Conservation (phyloP, 1,140 invertebrate species). For the Brachionus asplanchnoidis region DNA sequence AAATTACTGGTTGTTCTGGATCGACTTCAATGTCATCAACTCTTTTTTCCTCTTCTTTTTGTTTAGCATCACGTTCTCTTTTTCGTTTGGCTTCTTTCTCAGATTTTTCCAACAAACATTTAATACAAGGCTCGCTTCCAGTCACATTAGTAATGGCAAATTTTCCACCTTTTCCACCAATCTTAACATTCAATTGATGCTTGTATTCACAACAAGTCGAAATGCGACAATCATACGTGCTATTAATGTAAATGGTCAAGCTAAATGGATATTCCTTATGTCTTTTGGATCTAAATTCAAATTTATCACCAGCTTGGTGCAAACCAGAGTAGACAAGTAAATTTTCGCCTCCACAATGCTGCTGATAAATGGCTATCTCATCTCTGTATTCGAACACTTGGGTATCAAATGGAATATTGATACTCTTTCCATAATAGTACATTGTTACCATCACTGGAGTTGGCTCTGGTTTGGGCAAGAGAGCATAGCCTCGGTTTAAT, state of each 20-base stretch:
- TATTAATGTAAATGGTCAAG: slow-evolving; percentile 55
- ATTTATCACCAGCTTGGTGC: slow-evolving; percentile 16
- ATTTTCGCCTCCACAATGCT: slow-evolving; percentile 58
- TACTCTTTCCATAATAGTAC: slow-evolving; percentile 51
- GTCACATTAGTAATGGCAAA: slow-evolving; percentile 46
- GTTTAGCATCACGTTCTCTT: not conserved
- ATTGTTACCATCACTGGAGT: slow-evolving; percentile 48
- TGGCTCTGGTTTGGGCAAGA: not conserved
- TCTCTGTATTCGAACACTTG: slow-evolving; percentile 44
- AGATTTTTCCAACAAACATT: not conserved
- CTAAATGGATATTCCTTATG: slow-evolving; percentile 57
- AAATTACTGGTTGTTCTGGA: not conserved
- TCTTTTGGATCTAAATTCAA: slow-evolving; percentile 52
- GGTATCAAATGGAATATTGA: slow-evolving; percentile 43
- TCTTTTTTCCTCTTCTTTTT: not conserved
- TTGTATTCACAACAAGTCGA: slow-evolving; percentile 58
- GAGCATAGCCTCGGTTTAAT: not conserved
- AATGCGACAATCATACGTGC: slow-evolving; percentile 50
- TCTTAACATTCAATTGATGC: slow-evolving; percentile 49
- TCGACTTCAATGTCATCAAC: not conserved
- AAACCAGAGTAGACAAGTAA: slow-evolving; percentile 48
- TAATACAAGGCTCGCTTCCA: not conserved
- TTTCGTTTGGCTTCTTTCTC: not conserved
- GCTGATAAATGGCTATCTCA: slow-evolving; percentile 54
- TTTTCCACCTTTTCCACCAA: slow-evolving; percentile 54